Base-by-base conservation (phyloP, 1,140 invertebrate genomes). In the Galleria mellonella region DNA sequence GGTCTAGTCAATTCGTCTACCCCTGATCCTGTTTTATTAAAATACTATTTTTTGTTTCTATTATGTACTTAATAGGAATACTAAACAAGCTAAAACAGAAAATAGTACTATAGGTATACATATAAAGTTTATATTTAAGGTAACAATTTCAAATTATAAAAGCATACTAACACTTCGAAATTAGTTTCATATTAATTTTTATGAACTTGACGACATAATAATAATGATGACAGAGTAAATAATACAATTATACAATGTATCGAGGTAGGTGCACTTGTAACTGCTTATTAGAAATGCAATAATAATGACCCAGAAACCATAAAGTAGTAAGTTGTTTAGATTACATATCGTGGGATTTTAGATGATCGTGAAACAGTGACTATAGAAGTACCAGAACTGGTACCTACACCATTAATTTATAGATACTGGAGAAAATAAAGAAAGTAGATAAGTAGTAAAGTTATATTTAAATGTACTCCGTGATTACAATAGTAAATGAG, bases 261-360 rank as follows among this genome's bases (percentile, higher is more conserved):
- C 64, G 32, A 61, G 57, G 60, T 51, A 49, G 39, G 32, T 43
- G 45, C 46, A 47, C 45, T 43, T 44, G 47, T 41, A 55, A 39
- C 35, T 40, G 40, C 44, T 58, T 54, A 65, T 66, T 66, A 62
- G 47, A 49, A 51, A 56, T 58, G 49, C 55, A 57, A 54, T 60
- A 55, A 62, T 51, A 67, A 55, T 62, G 63, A 59, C 47, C 63
- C 63, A 62, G 35, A 49, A 54, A 42, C 33, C 37, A 28, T 17
- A 14, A 17, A 52, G 31, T 32, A 32, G 31, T 12, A 32, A 32
- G 2, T 32, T 2, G 30, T 8, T 15, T 9, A 11, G 33, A 15
- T 14, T 13, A 14, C 13, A 8, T 12, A 15, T 14, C 33, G 33
- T 11, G 11, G 14, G 33, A 9, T 38, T 9, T 6, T 23, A 35